Percentiles rank a stretch among this genome's conserved stretches.
Evolutionary conservation across 2,888 invertebrate species (phyloP).

Genomic region (Neoscelio sp.): DNA sequence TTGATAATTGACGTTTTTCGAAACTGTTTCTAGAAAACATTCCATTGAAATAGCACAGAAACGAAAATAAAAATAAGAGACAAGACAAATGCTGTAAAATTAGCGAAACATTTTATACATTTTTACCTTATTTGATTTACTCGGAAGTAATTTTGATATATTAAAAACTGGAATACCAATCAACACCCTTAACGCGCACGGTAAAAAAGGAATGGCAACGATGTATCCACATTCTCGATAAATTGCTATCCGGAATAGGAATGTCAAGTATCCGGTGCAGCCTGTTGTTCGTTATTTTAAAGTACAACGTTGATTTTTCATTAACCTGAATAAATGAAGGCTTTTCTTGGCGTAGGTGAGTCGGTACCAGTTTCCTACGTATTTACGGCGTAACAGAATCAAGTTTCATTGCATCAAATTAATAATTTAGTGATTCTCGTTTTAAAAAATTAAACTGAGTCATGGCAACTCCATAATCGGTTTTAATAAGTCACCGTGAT

Average conservation of each 20-base stretch:
- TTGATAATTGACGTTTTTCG: neutral
- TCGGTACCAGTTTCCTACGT: neutral
- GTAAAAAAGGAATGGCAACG: conserved; percentile 6
- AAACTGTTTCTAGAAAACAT: neutral
- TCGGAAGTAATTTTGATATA: conserved; percentile 27
- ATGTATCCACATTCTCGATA: conserved; percentile 34
- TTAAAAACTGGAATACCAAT: conserved; percentile 37
- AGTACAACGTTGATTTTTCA: conserved; percentile 23
- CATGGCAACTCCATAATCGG: conserved; percentile 3
- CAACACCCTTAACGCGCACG: conserved; percentile 13
- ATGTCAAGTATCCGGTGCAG: conserved; percentile 34
- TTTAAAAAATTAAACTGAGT: neutral
- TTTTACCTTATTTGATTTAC: conserved; percentile 11
- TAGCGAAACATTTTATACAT: neutral
- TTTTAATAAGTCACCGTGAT: conserved; percentile 11
- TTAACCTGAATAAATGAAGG: conserved; percentile 20
- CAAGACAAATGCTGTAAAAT: neutral
- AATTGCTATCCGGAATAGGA: conserved; percentile 40
- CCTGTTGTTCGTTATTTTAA: conserved; percentile 23
- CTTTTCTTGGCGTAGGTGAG: conserved; percentile 13
- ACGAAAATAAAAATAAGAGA: neutral
- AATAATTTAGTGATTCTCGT: neutral
- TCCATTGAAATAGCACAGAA: neutral
- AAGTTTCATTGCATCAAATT: neutral
- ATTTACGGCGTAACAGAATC: neutral